phyloP scores from a whole-genome alignment of 2,113 vertebrate genomes.

The Prietella phreatophila region DNA sequence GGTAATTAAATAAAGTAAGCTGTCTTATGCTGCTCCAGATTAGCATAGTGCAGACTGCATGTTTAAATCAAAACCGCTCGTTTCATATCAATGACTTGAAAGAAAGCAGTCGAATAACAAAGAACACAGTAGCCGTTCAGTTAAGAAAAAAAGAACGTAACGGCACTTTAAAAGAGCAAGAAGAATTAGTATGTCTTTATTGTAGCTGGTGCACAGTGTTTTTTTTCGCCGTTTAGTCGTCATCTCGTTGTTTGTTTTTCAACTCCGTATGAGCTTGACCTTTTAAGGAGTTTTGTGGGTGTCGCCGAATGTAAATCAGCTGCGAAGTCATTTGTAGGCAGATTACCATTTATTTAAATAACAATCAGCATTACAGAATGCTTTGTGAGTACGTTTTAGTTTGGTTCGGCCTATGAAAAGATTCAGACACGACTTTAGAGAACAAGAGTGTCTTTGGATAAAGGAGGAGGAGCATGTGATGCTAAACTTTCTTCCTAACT shows the following conservation, averaged over 20 bases:
- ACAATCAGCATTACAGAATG: not conserved
- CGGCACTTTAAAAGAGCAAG: not conserved
- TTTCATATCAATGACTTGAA: not conserved
- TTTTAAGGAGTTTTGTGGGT: not conserved
- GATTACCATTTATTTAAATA: not conserved
- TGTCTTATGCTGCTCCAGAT: not conserved
- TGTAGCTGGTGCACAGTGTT: not conserved
- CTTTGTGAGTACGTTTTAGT: not conserved
- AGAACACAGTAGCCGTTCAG: not conserved
- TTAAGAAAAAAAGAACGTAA: not conserved
- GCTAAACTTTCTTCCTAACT: no score
- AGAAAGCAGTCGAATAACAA: not conserved
- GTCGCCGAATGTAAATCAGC: not conserved
- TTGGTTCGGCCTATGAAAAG: not conserved
- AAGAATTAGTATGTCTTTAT: not conserved
- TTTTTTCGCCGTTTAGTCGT: not conserved
- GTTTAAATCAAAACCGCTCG: not conserved
- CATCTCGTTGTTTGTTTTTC: not conserved
- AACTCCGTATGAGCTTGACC: not conserved
- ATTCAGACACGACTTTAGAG: not conserved
- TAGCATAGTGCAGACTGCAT: not conserved
- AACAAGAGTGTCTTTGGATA: not conserved
- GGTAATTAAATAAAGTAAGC: not conserved
- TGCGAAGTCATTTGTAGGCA: not conserved
- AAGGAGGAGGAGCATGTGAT: not conserved